phyloP scores from a whole-genome alignment of 2,888 invertebrate genomes.

The Seira musarum region DNA sequence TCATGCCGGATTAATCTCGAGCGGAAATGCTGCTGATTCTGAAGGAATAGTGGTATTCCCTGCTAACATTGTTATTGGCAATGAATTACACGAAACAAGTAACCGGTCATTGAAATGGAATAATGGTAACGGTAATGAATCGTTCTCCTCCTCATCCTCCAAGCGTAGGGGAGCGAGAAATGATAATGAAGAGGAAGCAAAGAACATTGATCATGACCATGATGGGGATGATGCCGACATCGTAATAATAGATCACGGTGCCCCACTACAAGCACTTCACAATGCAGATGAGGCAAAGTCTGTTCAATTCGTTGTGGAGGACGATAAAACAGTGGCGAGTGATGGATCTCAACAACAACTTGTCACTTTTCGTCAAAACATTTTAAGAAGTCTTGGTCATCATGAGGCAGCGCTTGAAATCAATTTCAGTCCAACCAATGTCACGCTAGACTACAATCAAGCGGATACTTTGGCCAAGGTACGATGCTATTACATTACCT shows the following conservation, averaged over 20 bases:
- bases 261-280: constrained; percentile 30
- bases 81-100: not conserved
- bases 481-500: constrained; percentile 20
- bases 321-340: constrained; percentile 14
- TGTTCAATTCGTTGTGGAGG: constrained; percentile 36
- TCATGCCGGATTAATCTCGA: not conserved
- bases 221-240: not conserved
- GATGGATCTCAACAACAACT: constrained; percentile 54
- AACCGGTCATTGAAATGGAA: not conserved
- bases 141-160: not conserved
- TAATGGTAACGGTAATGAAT: not conserved
- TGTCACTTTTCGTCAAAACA: constrained; percentile 50
- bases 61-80: not conserved
- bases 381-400: constrained; percentile 53
- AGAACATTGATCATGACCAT: not conserved
- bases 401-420: constrained; percentile 26
- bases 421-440: constrained; percentile 31
- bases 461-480: constrained; percentile 53
- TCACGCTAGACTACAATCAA: constrained; percentile 45
- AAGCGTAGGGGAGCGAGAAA: not conserved
- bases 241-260: constrained; percentile 29
- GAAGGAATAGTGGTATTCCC: not conserved
- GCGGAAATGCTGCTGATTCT: constrained; percentile 4
- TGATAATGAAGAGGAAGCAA: not conserved
- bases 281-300: constrained; percentile 5